These are phyloP conservation scores for Apamea sordens DNA, from an alignment of 2,888 invertebrate species.

Conservation along the genomic window DNA sequence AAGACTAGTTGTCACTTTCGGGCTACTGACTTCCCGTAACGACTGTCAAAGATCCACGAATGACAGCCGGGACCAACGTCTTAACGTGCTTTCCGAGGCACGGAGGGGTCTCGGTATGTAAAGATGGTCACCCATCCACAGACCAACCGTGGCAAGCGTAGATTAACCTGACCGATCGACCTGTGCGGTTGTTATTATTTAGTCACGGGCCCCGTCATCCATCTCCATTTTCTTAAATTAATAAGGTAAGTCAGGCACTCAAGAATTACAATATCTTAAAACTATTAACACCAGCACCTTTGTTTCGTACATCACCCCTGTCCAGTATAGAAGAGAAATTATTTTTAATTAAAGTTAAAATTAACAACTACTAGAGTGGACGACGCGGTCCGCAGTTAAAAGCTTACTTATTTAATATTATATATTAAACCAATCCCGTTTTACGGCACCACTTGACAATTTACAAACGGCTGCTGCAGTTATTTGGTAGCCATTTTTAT, in stretches of 20 bases:
- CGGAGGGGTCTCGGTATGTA: too few relatives aligned
- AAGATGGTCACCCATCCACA: too few relatives aligned
- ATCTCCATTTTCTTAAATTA: background rate
- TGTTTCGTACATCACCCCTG: conserved; percentile 57
- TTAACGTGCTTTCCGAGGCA: too few relatives aligned
- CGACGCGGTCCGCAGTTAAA: conserved; percentile 65
- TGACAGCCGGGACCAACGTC: too few relatives aligned
- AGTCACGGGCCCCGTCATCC: too few relatives aligned
- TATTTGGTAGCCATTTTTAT: background rate
- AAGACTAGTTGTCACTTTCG: too few relatives aligned
- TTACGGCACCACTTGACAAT: conserved; percentile 40
- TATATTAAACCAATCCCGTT: conserved; percentile 48
- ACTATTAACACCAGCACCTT: conserved; percentile 18
- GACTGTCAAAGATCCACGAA: too few relatives aligned
- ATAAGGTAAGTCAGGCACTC: background rate
- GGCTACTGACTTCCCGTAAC: too few relatives aligned
- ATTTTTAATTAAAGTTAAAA: conserved; percentile 78
- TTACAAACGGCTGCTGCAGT: conserved; percentile 8
- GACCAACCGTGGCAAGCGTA: too few relatives aligned
- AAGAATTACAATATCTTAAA: background rate
- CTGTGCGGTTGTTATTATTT: too few relatives aligned
- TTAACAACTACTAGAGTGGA: conserved; percentile 70
- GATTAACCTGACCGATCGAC: too few relatives aligned
- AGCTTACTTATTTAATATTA: conserved; percentile 62
- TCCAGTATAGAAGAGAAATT: conserved; percentile 71